Conservation (phyloP, 2,113 vertebrate species). For the Machaerirhynchus nigripectus region DNA sequence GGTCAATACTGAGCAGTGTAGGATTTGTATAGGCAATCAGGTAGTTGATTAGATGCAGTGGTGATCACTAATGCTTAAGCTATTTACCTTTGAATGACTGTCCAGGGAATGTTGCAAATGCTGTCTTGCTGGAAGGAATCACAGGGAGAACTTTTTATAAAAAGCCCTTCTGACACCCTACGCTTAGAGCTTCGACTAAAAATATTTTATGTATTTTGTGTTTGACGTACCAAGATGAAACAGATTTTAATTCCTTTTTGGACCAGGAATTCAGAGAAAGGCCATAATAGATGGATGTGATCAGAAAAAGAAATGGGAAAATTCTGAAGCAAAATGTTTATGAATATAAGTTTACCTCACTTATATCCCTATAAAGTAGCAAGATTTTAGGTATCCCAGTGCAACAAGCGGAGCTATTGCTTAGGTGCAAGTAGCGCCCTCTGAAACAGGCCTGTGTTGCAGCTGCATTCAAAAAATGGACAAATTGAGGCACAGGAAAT, state of each 20-base stretch:
- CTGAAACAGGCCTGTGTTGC: not conserved
- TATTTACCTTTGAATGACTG: conserved; percentile 27
- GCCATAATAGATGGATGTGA: not conserved
- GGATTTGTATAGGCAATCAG: conserved; percentile 11
- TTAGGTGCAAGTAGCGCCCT: not conserved
- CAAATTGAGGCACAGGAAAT: not conserved
- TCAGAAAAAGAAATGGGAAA: not conserved
- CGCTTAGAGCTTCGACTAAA: not conserved
- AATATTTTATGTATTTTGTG: not conserved
- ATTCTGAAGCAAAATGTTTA: not conserved
- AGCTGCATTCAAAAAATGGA: not conserved
- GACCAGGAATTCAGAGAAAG: not conserved
- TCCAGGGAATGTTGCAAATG: not conserved
- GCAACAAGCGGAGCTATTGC: not conserved
- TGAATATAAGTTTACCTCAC: not conserved
- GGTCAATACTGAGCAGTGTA: conserved; percentile 38
- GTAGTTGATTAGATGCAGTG: conserved; percentile 22
- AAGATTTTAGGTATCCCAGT: not conserved
- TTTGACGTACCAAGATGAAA: not conserved
- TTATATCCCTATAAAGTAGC: not conserved
- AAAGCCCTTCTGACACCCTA: not conserved
- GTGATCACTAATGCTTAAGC: conserved; percentile 4
- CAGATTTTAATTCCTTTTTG: not conserved
- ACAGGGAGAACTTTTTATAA: not conserved
- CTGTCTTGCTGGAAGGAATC: not conserved